phyloP scores from a whole-genome alignment of 2,888 invertebrate genomes.

The Campoplex nolae region DNA sequence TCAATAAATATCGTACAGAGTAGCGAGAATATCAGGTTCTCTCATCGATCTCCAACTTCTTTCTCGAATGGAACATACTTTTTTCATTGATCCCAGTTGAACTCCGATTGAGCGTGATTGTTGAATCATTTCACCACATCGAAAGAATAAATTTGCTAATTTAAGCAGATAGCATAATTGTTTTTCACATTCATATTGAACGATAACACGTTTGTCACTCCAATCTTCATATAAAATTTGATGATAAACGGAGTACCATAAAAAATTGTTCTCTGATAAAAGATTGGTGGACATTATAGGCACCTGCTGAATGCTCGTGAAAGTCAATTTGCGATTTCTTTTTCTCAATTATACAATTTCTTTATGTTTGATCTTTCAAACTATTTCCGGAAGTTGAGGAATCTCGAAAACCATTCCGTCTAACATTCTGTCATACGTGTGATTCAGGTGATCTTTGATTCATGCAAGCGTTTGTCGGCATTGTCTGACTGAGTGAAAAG shows the following conservation, averaged over 20 bases:
- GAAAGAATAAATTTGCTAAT: too few species aligned
- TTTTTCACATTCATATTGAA: neutral
- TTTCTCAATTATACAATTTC: neutral
- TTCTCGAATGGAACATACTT: constrained; percentile 49
- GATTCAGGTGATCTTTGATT: neutral
- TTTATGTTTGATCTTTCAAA: neutral
- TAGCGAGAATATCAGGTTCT: neutral
- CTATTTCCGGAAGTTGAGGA: neutral
- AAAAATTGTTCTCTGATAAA: neutral
- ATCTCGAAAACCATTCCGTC: neutral
- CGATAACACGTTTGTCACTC: neutral
- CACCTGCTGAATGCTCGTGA: too few species aligned
- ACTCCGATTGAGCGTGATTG: constrained; percentile 45
- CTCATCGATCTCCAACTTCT: constrained; percentile 23
- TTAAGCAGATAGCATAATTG: neutral
- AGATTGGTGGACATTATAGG: neutral
- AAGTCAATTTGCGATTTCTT: too few species aligned
- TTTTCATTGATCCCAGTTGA: constrained; percentile 40
- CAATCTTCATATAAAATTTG: neutral
- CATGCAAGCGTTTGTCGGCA: neutral
- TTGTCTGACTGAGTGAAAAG: neutral
- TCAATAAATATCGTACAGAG: constrained; percentile 15
- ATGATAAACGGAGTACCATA: neutral
- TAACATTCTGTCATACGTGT: neutral
- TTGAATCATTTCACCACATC: constrained; percentile 26